These are phyloP conservation scores for Tyrannus savana DNA, from an alignment of 2,113 vertebrate species.

Conservation along the genomic window DNA sequence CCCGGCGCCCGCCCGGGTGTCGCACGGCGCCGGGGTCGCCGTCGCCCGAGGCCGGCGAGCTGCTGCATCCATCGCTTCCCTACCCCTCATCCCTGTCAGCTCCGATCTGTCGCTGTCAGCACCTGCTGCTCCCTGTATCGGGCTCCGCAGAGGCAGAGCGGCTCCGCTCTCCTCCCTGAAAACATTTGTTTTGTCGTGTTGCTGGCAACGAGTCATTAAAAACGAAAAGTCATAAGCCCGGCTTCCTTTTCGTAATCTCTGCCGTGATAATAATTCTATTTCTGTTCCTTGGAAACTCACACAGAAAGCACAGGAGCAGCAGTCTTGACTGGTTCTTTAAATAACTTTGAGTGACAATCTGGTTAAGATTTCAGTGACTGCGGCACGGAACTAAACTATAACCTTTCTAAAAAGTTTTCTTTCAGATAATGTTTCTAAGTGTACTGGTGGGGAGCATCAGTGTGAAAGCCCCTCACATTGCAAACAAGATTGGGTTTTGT, in stretches of 20 bases:
- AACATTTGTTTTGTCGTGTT: fast-evolving
- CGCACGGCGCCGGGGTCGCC: neutral
- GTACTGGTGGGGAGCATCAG: neutral
- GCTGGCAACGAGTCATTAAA: neutral
- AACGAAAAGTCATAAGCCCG: neutral
- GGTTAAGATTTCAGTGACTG: neutral
- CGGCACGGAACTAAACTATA: neutral
- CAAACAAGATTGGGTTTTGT: neutral
- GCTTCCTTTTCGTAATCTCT: neutral
- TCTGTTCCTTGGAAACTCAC: neutral
- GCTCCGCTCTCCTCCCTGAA: fast-evolving
- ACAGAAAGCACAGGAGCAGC: neutral
- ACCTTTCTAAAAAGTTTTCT: neutral
- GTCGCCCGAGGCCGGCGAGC: neutral
- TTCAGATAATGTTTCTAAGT: neutral
- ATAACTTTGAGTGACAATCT: neutral
- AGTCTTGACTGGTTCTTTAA: neutral
- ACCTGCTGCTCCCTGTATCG: neutral
- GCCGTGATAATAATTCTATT: neutral
- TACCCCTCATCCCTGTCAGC: fast-evolving
- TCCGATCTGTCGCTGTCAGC: fast-evolving
- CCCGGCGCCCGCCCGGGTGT: neutral
- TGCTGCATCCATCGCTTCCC: fast-evolving
- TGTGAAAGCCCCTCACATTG: neutral
- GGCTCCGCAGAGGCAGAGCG: fast-evolving